Percentiles rank a stretch among this genome's conserved stretches.
Evolutionary conservation across 2,888 invertebrate genomes (phyloP).

Genomic region (Phyllotreta striolata): DNA sequence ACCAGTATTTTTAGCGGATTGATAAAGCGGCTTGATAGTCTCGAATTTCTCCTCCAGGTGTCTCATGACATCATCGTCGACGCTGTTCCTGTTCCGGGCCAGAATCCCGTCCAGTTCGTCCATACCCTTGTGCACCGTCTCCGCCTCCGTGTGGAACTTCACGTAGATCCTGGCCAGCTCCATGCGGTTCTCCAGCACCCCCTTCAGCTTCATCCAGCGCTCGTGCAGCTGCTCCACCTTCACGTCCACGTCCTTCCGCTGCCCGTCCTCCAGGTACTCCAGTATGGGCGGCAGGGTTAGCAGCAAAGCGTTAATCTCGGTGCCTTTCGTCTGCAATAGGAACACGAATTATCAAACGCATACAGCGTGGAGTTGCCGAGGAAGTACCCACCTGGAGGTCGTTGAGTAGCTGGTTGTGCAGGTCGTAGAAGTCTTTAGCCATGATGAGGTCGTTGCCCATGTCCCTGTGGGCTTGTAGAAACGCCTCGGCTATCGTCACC

Average conservation of each 20-base stretch:
- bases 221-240: constrained; percentile 71
- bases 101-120: constrained; percentile 71
- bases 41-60: constrained; percentile 72
- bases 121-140: constrained; percentile 71
- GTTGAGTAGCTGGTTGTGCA: constrained; percentile 75
- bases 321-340: constrained; percentile 67
- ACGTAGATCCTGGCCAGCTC: constrained; percentile 73
- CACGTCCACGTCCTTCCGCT: constrained; percentile 68
- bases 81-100: constrained; percentile 61
- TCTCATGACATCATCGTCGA: constrained; percentile 64
- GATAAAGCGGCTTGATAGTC: constrained; percentile 69
- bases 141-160: constrained; percentile 75
- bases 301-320: constrained; percentile 72
- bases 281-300: constrained; percentile 70
- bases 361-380: background rate
- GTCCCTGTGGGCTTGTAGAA: constrained; percentile 75
- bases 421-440: constrained; percentile 76
- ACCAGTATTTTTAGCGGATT: constrained; percentile 72
- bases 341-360: background rate
- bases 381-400: constrained; percentile 70
- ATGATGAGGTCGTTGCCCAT: constrained; percentile 74
- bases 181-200: constrained; percentile 69
- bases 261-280: constrained; percentile 71
- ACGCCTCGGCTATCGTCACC: constrained; percentile 74
- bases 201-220: constrained; percentile 70